phyloP scores from a whole-genome alignment of 2,888 invertebrate species.

The Synanthedon tipuliformis region DNA sequence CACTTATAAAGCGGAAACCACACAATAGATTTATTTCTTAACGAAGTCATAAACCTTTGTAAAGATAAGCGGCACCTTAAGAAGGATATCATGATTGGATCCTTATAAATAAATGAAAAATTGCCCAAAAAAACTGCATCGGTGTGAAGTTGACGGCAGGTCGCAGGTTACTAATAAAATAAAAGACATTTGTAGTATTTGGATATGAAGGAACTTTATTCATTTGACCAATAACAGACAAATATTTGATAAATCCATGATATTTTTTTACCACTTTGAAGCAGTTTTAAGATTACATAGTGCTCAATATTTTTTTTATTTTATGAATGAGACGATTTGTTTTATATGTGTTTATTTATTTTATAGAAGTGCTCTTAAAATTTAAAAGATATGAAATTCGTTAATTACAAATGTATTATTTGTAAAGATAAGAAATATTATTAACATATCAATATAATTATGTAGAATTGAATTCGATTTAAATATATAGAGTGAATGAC shows the following conservation, averaged over 20 bases:
- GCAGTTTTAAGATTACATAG: constrained; percentile 42
- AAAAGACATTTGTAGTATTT: constrained; percentile 4
- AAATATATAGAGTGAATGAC: no score
- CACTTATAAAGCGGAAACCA: no score
- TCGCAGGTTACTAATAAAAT: no score
- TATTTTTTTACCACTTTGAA: constrained; percentile 28
- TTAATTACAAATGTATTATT: constrained; percentile 33
- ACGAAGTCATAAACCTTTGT: no score
- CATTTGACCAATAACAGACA: constrained; percentile 62
- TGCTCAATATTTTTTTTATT: constrained; percentile 48
- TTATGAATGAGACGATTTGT: constrained; percentile 40
- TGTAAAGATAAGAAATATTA: constrained; percentile 27
- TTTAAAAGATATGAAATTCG: constrained; percentile 31
- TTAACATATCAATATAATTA: constrained; percentile 18
- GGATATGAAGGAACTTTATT: constrained; percentile 67
- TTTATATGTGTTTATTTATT: constrained; percentile 1
- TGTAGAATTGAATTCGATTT: constrained; percentile 20
- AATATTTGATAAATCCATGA: constrained; percentile 33
- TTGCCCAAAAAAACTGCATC: no score
- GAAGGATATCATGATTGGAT: no score
- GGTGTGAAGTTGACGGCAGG: no score
- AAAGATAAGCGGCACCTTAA: no score
- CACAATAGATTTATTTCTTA: no score
- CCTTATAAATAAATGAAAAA: no score
- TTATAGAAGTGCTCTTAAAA: constrained; percentile 27